Evolutionary conservation across 2,797 vertebrate species (phyloP).

Genomic region (Eurystomus glaucurus): DNA sequence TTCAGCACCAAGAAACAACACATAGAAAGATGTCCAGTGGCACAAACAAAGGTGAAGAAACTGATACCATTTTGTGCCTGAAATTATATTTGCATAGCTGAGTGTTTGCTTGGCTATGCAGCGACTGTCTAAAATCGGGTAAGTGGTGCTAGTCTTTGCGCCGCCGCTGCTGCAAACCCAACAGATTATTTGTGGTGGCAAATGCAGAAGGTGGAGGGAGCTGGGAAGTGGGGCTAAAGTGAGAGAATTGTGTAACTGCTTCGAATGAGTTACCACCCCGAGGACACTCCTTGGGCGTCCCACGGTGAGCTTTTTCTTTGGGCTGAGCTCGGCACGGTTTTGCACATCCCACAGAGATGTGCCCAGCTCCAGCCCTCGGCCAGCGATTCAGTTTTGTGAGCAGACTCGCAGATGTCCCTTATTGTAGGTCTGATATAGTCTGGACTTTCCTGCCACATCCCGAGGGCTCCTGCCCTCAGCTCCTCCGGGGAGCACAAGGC

Average conservation of each 20-base stretch:
- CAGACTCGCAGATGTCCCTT: not conserved
- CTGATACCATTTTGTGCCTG: not conserved
- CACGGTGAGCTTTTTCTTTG: not conserved
- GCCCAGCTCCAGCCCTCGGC: not conserved
- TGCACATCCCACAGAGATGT: fast-evolving
- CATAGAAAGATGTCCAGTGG: not conserved
- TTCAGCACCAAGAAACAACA: not conserved
- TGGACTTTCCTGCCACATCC: not conserved
- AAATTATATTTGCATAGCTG: not conserved
- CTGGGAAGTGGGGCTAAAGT: not conserved
- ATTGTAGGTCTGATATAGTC: fast-evolving
- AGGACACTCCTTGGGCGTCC: fast-evolving
- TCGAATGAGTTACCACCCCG: not conserved
- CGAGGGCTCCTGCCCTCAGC: not conserved
- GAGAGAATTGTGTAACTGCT: not conserved
- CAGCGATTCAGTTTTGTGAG: not conserved
- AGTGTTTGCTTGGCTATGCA: not conserved
- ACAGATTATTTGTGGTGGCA: not conserved
- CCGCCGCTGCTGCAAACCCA: not conserved
- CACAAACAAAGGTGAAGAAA: not conserved
- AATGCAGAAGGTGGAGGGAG: not conserved
- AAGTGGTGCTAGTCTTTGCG: not conserved
- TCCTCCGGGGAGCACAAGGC: not conserved
- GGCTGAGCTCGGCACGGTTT: fast-evolving
- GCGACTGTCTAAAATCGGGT: not conserved